Percentiles rank a stretch among this genome's conserved stretches.
Conservation (phyloP, 1,140 invertebrate species). For the Helicoverpa armigera region DNA sequence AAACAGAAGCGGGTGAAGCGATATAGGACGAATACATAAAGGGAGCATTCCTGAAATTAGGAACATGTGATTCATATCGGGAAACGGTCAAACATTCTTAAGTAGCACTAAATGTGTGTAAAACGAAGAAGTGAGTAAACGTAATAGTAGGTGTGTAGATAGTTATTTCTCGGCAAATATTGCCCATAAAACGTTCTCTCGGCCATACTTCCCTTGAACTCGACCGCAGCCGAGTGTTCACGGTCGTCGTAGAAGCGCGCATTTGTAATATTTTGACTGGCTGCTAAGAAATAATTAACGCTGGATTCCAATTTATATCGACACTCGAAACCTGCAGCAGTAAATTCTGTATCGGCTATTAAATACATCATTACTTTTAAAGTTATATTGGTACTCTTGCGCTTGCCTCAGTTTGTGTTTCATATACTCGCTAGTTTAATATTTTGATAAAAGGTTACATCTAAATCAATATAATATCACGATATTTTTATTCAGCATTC, state of each 20-base stretch:
- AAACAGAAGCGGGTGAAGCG: conserved; percentile 3
- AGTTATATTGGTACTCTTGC: neutral
- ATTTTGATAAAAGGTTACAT: no score
- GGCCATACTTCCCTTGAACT: conserved; percentile 45
- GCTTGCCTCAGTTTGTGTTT: no score
- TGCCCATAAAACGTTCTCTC: conserved; percentile 35
- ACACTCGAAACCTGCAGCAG: conserved; percentile 7
- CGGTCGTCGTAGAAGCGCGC: conserved; percentile 12
- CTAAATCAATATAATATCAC: no score
- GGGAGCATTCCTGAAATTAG: conserved; percentile 22
- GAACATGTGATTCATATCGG: conserved; percentile 23
- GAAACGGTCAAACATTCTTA: conserved; percentile 16
- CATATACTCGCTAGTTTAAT: neutral
- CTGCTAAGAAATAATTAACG: conserved; percentile 11
- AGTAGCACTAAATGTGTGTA: conserved; percentile 1
- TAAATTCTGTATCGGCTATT: conserved; percentile 1
- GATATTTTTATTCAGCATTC: no score
- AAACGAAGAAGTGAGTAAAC: conserved; percentile 21
- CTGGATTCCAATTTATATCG: neutral
- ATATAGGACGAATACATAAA: conserved; percentile 3
- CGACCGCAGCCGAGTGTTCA: conserved; percentile 41
- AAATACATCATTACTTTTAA: neutral
- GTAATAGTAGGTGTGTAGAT: conserved; percentile 11
- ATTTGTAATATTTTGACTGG: conserved; percentile 16
- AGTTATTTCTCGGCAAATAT: conserved; percentile 45